These are phyloP conservation scores for Eospalax fontanierii DNA, from an alignment of 2,797 vertebrate genomes.

Conservation along the genomic window DNA sequence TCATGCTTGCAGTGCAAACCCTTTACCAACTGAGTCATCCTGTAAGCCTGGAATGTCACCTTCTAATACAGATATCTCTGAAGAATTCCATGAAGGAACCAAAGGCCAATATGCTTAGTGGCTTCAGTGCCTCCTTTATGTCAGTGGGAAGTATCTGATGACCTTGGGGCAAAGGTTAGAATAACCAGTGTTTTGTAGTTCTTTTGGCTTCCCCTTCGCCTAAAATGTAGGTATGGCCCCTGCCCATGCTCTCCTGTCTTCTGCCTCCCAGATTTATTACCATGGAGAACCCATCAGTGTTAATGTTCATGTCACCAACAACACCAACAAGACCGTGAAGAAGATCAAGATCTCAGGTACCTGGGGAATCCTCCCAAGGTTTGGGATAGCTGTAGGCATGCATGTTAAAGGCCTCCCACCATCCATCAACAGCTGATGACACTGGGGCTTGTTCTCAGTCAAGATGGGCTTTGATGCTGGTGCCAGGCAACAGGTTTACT, in stretches of 20 bases:
- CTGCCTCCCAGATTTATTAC: constrained; percentile 94
- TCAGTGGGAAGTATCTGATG: background rate
- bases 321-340: constrained; percentile 98
- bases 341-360: constrained; percentile 98
- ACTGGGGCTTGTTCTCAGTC: background rate
- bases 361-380: background rate
- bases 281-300: constrained; percentile 98
- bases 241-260: rapidly evolving
- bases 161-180: background rate
- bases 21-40: background rate
- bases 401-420: background rate
- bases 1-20: background rate
- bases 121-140: background rate
- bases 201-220: background rate
- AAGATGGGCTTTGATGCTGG: background rate
- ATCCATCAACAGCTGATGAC: background rate
- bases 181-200: background rate
- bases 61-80: background rate
- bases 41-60: background rate
- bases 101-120: background rate
- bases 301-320: constrained; percentile 98
- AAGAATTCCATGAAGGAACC: background rate
- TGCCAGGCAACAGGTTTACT: background rate
- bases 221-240: background rate
- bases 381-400: background rate